Evolutionary conservation across 1,140 invertebrate genomes (phyloP), one percentile per base, ranked within the genome.

Genomic region (Branchinecta lindahli): DNA sequence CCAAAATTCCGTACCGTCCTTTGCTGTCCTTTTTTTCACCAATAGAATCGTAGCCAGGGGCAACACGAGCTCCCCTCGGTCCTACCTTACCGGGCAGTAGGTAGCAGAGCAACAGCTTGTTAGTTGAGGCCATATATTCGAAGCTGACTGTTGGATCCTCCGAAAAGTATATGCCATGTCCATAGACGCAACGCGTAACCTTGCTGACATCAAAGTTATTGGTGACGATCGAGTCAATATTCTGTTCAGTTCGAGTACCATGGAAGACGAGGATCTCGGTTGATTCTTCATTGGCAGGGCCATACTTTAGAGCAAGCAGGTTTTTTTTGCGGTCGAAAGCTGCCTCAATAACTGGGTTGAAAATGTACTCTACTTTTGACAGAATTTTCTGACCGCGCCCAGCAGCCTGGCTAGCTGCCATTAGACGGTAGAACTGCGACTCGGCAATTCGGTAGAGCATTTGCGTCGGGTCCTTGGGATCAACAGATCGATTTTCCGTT

Each of bases 221-320:
- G 12, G n/a, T 67, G 2, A 70, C 66, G 20, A 70, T 70, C 9
- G 70, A 70, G 21, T 70, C 70, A n/a, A 70, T 70, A 46, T 70
- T 70, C 7, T 70, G 65, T 45, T 70, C 70, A 15, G 44, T 45
- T 18, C 0, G 10, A 8, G 68, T 70, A 69, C 70, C 70, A 46
- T 70, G 70, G 44, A 70, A 70, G 7, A 47, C 67, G 15, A 70
- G 33, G 8, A 70, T 67, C 47, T 45, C n/a, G 45, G 68, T 44
- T n/a, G n/a, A 20, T 18, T 21, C 21, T 45, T 46, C 52, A 15
- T 15, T 20, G 18, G 12, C 52, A 61, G 52, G 52, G 12, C 65
- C 65, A 18, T 46, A 69, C 20, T 18, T 15, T 46, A 0, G 3
- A 46, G 45, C 8, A 0, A 70, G 46, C 44, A 1, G 5, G 0